Evolutionary conservation across 2,797 vertebrate genomes (phyloP).

Genomic region (Xiphorhynchus erythropygius): DNA sequence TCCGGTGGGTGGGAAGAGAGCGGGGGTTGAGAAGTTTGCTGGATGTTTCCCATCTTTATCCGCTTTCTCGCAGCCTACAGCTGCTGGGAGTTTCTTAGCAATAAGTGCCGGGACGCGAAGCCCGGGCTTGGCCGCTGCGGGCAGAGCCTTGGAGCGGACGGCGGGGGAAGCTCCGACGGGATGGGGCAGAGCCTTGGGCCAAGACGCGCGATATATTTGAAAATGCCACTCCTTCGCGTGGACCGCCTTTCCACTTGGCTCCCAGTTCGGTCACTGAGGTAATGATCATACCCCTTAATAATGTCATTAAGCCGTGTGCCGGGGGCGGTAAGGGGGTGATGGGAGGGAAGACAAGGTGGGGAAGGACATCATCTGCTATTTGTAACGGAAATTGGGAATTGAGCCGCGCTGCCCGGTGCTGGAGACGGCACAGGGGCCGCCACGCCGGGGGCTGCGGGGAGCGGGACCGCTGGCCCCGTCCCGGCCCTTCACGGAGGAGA

Average conservation of each 20-base stretch:
- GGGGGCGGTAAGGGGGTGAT: background rate
- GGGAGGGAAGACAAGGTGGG: background rate
- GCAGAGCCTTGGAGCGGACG: background rate
- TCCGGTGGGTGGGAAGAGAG: background rate
- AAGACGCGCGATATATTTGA: background rate
- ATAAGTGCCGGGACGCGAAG: background rate
- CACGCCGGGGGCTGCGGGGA: background rate
- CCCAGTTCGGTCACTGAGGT: background rate
- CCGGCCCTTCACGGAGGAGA: background rate
- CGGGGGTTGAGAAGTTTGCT: background rate
- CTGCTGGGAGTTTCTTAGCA: background rate
- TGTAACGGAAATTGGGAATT: background rate
- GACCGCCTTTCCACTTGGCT: background rate
- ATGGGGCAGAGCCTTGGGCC: background rate
- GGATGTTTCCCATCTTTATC: background rate
- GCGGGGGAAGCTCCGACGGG: background rate
- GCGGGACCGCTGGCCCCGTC: background rate
- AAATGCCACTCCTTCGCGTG: background rate
- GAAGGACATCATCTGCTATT: constrained; percentile 12
- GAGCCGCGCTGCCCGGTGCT: background rate
- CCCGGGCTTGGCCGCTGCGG: background rate
- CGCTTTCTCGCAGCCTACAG: background rate
- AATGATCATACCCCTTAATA: background rate
- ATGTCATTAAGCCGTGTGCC: background rate
- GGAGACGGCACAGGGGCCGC: background rate